phyloP scores from a whole-genome alignment of 2,113 vertebrate species.

The Xiphophorus hellerii region DNA sequence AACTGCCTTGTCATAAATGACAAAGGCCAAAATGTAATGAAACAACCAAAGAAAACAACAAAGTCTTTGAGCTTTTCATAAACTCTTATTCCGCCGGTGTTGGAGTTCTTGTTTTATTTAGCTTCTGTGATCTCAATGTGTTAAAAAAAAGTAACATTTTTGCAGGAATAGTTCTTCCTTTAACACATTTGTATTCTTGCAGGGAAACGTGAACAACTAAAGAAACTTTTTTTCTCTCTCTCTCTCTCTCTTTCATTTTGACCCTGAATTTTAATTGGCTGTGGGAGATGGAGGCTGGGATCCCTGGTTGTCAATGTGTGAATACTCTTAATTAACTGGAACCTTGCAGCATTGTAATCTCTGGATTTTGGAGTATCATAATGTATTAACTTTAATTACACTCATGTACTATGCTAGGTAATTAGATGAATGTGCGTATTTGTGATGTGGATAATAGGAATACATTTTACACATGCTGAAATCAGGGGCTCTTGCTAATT shows the following conservation, averaged over 20 bases:
- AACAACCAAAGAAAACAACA: constrained; percentile 42
- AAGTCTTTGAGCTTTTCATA: constrained; percentile 16
- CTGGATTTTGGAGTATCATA: constrained; percentile 72
- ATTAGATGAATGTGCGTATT: constrained; percentile 76
- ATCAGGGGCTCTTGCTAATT: constrained; percentile 76
- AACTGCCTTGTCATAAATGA: constrained; percentile 56
- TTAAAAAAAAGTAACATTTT: constrained; percentile 6
- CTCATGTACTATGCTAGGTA: constrained; percentile 64
- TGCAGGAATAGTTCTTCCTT: background rate
- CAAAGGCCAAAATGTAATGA: constrained; percentile 73
- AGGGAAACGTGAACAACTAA: constrained; percentile 6
- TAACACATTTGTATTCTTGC: constrained; percentile 8
- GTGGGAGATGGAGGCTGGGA: constrained; percentile 30
- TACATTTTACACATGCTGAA: constrained; percentile 72
- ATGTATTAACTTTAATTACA: constrained; percentile 80
- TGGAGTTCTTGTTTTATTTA: constrained; percentile 43
- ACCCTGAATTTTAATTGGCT: constrained; percentile 63
- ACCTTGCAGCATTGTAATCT: constrained; percentile 75
- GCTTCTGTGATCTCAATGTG: constrained; percentile 26
- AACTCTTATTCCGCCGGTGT: background rate
- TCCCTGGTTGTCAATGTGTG: constrained; percentile 52
- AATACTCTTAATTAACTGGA: constrained; percentile 72
- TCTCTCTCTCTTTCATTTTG: constrained; percentile 29
- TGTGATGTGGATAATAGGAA: constrained; percentile 75
- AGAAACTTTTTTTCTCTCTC: constrained; percentile 35